These are phyloP conservation scores for Lerema accius DNA, from an alignment of 1,140 invertebrate genomes.

Conservation along the genomic window DNA sequence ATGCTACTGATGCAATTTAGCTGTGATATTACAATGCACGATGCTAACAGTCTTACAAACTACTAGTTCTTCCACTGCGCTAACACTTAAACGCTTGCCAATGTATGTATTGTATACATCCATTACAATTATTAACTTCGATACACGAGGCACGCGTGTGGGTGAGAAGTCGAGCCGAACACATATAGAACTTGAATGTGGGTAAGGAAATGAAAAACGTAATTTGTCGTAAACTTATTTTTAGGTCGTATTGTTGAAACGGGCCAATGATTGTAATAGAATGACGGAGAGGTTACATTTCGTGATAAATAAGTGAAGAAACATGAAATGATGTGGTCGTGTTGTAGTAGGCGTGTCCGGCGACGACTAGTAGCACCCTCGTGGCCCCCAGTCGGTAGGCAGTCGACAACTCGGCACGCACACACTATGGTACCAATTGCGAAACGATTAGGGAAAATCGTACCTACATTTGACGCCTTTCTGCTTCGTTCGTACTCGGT, in stretches of 20 bases:
- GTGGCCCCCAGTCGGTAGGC: slow-evolving; percentile 68
- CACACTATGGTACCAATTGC: slow-evolving; percentile 48
- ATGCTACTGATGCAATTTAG: neutral
- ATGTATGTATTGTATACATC: slow-evolving; percentile 45
- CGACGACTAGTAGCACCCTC: slow-evolving; percentile 51
- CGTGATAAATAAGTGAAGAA: slow-evolving; percentile 18
- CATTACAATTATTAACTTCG: slow-evolving; percentile 42
- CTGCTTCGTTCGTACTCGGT: neutral
- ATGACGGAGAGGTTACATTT: slow-evolving; percentile 11
- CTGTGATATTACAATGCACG: slow-evolving; percentile 43
- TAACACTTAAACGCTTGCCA: slow-evolving; percentile 41
- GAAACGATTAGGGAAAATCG: slow-evolving; percentile 35
- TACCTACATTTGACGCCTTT: slow-evolving; percentile 29
- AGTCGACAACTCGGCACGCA: slow-evolving; percentile 41
- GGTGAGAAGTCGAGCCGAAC: slow-evolving; percentile 32
- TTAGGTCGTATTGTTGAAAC: slow-evolving; percentile 26
- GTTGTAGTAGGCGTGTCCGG: slow-evolving; percentile 59
- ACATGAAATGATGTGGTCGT: slow-evolving; percentile 19
- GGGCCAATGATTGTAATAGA: slow-evolving; percentile 28
- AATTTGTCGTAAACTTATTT: slow-evolving; percentile 34
- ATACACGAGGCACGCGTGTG: slow-evolving; percentile 17
- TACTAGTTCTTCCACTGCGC: slow-evolving; percentile 4
- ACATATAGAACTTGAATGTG: slow-evolving; percentile 15
- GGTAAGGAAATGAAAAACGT: slow-evolving; percentile 33
- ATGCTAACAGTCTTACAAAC: slow-evolving; percentile 2